Percentiles rank a stretch among this genome's conserved stretches.
Evolutionary conservation across 2,888 invertebrate species (phyloP).

Genomic region (Lymantria dispar): DNA sequence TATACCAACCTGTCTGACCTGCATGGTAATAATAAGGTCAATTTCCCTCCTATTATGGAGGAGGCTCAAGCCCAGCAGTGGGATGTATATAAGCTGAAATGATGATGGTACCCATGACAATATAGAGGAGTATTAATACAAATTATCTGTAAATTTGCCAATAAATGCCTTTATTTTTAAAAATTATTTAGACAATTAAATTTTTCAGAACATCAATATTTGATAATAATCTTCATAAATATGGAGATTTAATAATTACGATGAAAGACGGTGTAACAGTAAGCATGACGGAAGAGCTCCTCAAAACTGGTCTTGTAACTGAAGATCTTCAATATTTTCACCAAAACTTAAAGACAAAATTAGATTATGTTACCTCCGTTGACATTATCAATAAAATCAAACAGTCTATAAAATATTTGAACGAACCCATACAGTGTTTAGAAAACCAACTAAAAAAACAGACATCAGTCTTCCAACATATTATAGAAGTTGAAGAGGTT

Average conservation of each 20-base stretch:
- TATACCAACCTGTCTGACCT: too few species aligned
- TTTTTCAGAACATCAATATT: conserved; percentile 59
- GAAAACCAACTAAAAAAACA: conserved; percentile 40
- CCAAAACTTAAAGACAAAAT: conserved; percentile 42
- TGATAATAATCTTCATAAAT: conserved; percentile 60
- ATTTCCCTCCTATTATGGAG: too few species aligned
- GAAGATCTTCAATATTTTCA: conserved; percentile 46
- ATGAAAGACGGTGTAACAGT: conserved; percentile 32
- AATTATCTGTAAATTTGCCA: too few species aligned
- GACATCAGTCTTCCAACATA: conserved; percentile 35
- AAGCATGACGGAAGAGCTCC: conserved; percentile 38
- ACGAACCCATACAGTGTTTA: conserved; percentile 10
- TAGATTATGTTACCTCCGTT: conserved; percentile 28
- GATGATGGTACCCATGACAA: too few species aligned
- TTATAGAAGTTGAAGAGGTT: conserved; percentile 31
- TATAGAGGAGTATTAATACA: too few species aligned
- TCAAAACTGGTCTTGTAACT: conserved; percentile 41
- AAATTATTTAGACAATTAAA: too few species aligned
- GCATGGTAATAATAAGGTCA: too few species aligned
- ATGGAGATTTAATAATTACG: conserved; percentile 55
- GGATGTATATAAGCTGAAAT: too few species aligned
- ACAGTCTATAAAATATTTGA: conserved; percentile 26
- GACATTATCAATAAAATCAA: conserved; percentile 43
- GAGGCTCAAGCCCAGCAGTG: too few species aligned
- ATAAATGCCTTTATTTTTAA: too few species aligned